These are phyloP conservation scores for Hassar affinis DNA, from an alignment of 2,113 vertebrate species.

Conservation along the genomic window DNA sequence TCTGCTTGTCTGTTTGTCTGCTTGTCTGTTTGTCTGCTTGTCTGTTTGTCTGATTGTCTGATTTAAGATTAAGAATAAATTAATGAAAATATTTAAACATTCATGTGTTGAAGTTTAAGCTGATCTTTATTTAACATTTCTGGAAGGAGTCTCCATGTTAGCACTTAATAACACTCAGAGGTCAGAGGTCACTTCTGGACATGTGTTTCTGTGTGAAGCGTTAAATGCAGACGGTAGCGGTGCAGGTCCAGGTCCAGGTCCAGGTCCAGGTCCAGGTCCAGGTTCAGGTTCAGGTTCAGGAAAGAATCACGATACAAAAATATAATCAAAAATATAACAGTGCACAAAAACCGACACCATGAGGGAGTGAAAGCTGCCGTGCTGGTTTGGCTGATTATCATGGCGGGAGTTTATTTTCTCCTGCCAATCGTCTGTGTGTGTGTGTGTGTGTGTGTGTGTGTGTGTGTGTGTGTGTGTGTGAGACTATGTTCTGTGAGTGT, in stretches of 20 bases:
- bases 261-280: too few relatives aligned
- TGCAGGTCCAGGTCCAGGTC: too few relatives aligned
- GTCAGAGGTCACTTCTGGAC: too few relatives aligned
- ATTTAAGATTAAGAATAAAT: too few relatives aligned
- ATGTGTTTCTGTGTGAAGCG: neutral
- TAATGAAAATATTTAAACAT: neutral
- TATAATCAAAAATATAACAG: neutral
- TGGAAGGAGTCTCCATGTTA: neutral
- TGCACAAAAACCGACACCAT: neutral
- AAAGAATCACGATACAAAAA: neutral
- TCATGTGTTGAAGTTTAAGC: neutral
- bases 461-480: neutral
- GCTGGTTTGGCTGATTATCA: neutral
- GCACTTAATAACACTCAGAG: neutral
- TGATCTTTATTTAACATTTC: too few relatives aligned
- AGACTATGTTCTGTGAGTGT: neutral
- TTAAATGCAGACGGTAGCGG: too few relatives aligned
- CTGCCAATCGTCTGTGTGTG: too few relatives aligned
- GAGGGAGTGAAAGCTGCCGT: constrained; percentile 17
- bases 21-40: too few relatives aligned
- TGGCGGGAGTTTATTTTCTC: neutral
- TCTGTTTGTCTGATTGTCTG: too few relatives aligned
- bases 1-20: too few relatives aligned
- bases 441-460: neutral
- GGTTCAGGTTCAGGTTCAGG: too few relatives aligned